phyloP scores from a whole-genome alignment of 2,888 invertebrate species.

The Macrosiphum euphorbiae region DNA sequence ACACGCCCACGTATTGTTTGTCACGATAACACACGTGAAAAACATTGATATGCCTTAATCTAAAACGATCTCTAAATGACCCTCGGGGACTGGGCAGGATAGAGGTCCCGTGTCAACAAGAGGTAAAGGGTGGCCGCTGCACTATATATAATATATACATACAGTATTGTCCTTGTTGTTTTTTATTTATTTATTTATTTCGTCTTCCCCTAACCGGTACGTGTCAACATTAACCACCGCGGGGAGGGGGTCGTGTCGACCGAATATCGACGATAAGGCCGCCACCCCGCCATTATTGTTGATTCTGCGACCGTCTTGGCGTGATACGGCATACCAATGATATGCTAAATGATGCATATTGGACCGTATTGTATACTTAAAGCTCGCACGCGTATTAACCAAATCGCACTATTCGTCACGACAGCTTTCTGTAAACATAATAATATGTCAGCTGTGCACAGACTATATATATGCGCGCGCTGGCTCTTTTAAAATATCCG shows the following conservation, averaged over 20 bases:
- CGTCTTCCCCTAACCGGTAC: background rate
- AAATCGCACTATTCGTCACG: slow-evolving; percentile 1
- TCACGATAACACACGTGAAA: slow-evolving; percentile 23
- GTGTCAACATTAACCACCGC: slow-evolving; percentile 35
- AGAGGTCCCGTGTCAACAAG: slow-evolving; percentile 35
- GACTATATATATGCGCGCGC: background rate
- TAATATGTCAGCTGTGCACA: background rate
- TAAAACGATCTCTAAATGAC: slow-evolving; percentile 41
- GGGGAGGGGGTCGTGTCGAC: background rate
- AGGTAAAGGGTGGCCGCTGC: background rate
- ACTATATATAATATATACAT: background rate
- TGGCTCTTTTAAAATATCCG: background rate
- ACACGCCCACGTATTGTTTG: background rate
- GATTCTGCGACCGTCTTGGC: slow-evolving; percentile 39
- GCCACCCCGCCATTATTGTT: slow-evolving; percentile 10
- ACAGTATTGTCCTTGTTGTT: background rate
- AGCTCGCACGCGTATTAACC: slow-evolving; percentile 10
- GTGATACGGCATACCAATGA: slow-evolving; percentile 61
- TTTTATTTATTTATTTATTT: background rate
- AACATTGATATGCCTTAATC: slow-evolving; percentile 54
- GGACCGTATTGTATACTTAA: background rate
- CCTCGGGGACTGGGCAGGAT: background rate
- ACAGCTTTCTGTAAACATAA: background rate
- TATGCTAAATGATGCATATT: slow-evolving; percentile 52
- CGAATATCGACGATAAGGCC: slow-evolving; percentile 49